A percentile compares a stretch with the other conserved stretches of the same genome.
phyloP scores from a whole-genome alignment of 2,113 vertebrate genomes.

The Tragulus kanchil region DNA sequence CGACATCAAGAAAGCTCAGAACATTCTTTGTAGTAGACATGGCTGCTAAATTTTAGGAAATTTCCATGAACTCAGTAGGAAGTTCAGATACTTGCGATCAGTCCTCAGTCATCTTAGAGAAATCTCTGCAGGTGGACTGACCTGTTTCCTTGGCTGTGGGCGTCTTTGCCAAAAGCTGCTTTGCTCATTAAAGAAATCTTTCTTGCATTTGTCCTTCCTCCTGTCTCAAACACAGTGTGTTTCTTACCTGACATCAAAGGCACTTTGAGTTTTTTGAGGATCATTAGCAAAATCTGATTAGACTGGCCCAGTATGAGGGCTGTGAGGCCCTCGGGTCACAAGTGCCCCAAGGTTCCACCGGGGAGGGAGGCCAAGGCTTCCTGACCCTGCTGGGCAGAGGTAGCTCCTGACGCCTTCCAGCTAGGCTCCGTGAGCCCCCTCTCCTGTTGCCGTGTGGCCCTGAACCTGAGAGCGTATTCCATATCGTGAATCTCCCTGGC shows the following conservation, averaged over 20 bases:
- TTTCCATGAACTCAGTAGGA: not conserved
- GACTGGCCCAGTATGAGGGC: not conserved
- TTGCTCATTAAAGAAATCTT: not conserved
- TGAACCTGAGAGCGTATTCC: not conserved
- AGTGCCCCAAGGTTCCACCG: not conserved
- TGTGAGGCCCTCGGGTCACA: not conserved
- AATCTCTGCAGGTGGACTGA: not conserved
- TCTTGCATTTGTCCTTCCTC: not conserved
- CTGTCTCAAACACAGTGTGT: not conserved
- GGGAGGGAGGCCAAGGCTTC: not conserved
- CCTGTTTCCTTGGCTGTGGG: not conserved
- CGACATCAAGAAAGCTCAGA: constrained; percentile 22
- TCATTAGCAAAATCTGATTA: not conserved
- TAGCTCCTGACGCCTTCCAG: not conserved
- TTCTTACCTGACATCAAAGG: constrained; percentile 18
- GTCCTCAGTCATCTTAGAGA: not conserved
- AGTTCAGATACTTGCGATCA: not conserved
- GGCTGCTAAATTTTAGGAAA: not conserved
- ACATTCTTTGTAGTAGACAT: constrained; percentile 8
- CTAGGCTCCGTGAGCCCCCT: not conserved
- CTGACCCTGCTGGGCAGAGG: not conserved
- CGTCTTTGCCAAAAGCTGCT: not conserved
- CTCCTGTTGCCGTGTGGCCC: not conserved
- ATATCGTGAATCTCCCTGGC: not conserved
- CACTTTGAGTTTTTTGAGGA: not conserved